Evolutionary conservation across 2,113 vertebrate species (phyloP).

Genomic region (Aptenodytes forsteri): DNA sequence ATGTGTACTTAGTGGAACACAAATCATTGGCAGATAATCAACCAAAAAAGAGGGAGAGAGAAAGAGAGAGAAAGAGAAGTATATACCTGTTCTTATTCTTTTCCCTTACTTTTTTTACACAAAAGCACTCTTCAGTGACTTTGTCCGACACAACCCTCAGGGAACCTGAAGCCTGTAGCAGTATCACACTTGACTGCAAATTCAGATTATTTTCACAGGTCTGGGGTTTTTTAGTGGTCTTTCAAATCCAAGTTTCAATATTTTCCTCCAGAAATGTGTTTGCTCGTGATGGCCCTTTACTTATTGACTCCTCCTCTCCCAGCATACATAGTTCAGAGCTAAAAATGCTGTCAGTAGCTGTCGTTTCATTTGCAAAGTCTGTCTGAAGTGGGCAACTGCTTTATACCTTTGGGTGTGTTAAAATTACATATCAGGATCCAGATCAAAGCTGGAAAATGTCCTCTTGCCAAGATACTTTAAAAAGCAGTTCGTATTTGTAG

Average conservation of each 20-base stretch:
- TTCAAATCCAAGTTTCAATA: background rate
- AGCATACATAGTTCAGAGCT: background rate
- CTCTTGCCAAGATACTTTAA: conserved; percentile 4
- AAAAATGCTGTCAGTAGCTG: background rate
- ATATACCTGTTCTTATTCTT: background rate
- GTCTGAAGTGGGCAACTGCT: background rate
- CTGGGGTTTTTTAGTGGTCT: background rate
- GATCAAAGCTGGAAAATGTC: conserved; percentile 22
- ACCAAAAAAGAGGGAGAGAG: background rate
- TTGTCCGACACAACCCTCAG: accelerated
- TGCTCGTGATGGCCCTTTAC: background rate
- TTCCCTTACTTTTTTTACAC: background rate
- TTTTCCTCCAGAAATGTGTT: background rate
- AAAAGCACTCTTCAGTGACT: background rate
- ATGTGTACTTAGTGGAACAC: background rate
- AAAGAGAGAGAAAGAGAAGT: background rate
- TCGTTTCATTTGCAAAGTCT: background rate
- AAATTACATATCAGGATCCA: conserved; percentile 5
- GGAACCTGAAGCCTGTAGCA: background rate
- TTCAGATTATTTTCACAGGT: background rate
- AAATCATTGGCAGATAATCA: background rate
- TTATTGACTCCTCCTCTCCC: background rate
- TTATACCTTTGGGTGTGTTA: background rate
- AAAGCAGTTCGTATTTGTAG: background rate
- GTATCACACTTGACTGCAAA: background rate